These are phyloP conservation scores for Solen grandis DNA, from an alignment of 1,140 invertebrate species.

Conservation along the genomic window DNA sequence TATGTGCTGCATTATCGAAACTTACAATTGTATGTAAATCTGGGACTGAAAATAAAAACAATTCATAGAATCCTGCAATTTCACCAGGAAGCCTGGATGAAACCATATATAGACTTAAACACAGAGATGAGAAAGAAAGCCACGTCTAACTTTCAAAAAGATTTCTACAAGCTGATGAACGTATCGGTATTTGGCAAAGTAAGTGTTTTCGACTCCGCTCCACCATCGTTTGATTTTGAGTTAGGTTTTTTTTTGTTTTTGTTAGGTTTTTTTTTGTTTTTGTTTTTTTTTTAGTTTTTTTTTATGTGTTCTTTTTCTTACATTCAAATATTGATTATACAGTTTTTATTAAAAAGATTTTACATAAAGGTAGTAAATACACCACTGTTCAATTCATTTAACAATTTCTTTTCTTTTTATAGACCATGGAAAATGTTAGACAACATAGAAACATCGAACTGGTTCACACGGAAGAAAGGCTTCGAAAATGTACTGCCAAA, in stretches of 20 bases:
- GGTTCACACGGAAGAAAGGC: conserved; percentile 18
- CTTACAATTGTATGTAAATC: conserved; percentile 29
- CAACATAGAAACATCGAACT: conserved; percentile 34
- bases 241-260: background rate
- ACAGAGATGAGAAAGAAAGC: no score
- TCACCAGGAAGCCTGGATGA: conserved; percentile 49
- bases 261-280: background rate
- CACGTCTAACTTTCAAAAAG: conserved; percentile 79
- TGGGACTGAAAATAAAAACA: conserved; percentile 36
- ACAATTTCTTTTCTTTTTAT: background rate
- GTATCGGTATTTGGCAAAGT: conserved; percentile 75
- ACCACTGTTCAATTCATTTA: background rate
- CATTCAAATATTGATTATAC: background rate
- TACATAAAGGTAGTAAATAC: background rate
- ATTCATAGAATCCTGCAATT: conserved; percentile 53
- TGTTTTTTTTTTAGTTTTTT: background rate
- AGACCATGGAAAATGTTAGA: conserved; percentile 47
- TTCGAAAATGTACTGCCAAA: conserved; percentile 69
- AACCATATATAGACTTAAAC: conserved; percentile 52
- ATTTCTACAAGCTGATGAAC: conserved; percentile 81
- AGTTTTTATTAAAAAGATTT: background rate
- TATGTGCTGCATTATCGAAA: conserved; percentile 57
- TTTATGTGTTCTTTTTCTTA: background rate
- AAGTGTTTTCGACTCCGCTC: background rate
- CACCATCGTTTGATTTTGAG: background rate